These are phyloP conservation scores for Nanorana parkeri DNA, from an alignment of 2,113 vertebrate species.

Conservation along the genomic window DNA sequence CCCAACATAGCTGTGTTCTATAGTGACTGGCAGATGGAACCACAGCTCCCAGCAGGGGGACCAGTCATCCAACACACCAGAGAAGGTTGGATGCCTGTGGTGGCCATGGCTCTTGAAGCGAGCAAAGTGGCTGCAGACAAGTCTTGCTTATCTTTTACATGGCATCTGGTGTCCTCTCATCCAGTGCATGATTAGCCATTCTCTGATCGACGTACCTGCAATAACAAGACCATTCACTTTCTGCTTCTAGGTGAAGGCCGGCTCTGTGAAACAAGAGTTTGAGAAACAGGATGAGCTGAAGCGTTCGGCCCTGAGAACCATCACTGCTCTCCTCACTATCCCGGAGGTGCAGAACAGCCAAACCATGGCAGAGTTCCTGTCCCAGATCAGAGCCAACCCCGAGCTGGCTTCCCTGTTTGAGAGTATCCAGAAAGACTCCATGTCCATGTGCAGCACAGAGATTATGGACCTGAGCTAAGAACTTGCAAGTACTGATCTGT, in stretches of 20 bases:
- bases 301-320: slow-evolving; percentile 90
- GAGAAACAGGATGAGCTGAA: slow-evolving; percentile 96
- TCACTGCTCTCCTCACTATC: slow-evolving; percentile 90
- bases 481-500: neutral
- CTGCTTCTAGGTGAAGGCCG: slow-evolving; percentile 85
- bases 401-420: slow-evolving; percentile 90
- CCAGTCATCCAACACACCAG: too few species aligned
- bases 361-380: slow-evolving; percentile 87
- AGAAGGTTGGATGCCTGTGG: too few species aligned
- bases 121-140: neutral
- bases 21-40: too few species aligned
- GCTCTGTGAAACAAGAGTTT: slow-evolving; percentile 95
- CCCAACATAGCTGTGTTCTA: too few species aligned
- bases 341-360: slow-evolving; percentile 88
- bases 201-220: too few species aligned
- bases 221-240: neutral
- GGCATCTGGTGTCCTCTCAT: too few species aligned
- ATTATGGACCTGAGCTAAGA: slow-evolving; percentile 86
- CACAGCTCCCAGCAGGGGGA: too few species aligned
- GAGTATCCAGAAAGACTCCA: slow-evolving; percentile 86
- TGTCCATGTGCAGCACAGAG: slow-evolving; percentile 69
- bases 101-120: neutral
- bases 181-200: too few species aligned
- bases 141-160: too few species aligned
- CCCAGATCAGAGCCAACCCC: slow-evolving; percentile 84